phyloP scores from a whole-genome alignment of 2,113 vertebrate species.

The Capreolus pygargus region DNA sequence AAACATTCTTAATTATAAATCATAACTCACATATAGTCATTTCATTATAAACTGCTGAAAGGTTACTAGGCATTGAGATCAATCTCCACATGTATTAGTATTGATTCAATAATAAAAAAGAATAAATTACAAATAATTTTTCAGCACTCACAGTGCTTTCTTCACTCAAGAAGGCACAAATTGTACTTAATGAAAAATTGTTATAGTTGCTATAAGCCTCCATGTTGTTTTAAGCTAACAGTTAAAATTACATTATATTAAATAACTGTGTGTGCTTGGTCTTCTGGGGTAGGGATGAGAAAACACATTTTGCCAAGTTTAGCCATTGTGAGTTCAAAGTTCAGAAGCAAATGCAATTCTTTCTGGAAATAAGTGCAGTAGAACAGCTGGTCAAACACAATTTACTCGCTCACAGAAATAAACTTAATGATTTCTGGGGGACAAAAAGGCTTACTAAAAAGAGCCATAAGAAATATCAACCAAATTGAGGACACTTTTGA shows the following conservation, averaged over 20 bases:
- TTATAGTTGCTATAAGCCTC: background rate
- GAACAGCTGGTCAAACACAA: slow-evolving; percentile 75
- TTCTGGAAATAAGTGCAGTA: slow-evolving; percentile 72
- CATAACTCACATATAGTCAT: slow-evolving; percentile 46
- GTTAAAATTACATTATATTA: slow-evolving; percentile 59
- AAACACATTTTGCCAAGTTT: slow-evolving; percentile 65
- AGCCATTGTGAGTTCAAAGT: slow-evolving; percentile 68
- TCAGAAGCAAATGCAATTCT: slow-evolving; percentile 73
- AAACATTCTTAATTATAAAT: slow-evolving; percentile 56
- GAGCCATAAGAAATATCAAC: slow-evolving; percentile 52
- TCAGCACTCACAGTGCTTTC: slow-evolving; percentile 46
- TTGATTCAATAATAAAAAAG: slow-evolving; percentile 62
- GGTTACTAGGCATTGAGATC: background rate
- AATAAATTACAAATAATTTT: slow-evolving; percentile 59
- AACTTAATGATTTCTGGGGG: slow-evolving; percentile 65
- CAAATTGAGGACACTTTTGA: slow-evolving; percentile 28
- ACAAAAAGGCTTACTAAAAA: slow-evolving; percentile 39
- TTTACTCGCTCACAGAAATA: slow-evolving; percentile 66
- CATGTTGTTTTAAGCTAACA: slow-evolving; percentile 25
- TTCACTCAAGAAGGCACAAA: slow-evolving; percentile 23
- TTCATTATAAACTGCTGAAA: slow-evolving; percentile 56
- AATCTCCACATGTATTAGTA: slow-evolving; percentile 41
- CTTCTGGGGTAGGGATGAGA: slow-evolving; percentile 50
- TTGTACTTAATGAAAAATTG: background rate
- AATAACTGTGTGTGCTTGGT: slow-evolving; percentile 48